Conservation (phyloP, 2,888 invertebrate genomes). For the Rhaphigaster nebulosa region DNA sequence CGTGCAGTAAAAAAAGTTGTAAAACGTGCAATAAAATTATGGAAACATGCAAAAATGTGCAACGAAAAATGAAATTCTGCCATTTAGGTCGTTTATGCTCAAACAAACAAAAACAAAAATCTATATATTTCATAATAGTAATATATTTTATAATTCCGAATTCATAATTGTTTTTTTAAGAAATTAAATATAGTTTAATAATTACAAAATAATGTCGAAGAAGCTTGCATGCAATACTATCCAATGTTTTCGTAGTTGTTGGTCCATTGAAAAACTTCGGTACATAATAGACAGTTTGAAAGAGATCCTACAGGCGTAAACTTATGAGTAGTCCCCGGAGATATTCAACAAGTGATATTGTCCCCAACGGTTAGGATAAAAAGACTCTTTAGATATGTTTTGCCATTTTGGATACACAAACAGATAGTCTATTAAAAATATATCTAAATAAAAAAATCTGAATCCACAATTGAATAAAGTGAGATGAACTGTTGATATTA, state of each 20-base stretch:
- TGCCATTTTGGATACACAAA: background rate
- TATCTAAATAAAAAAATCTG: background rate
- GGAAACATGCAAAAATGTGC: no score
- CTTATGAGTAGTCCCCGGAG: background rate
- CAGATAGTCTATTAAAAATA: background rate
- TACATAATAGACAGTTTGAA: background rate
- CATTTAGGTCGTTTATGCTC: no score
- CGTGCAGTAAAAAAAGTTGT: no score
- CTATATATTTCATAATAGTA: no score
- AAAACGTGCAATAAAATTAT: no score
- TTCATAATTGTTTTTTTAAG: no score
- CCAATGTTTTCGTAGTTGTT: background rate
- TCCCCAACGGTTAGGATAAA: background rate
- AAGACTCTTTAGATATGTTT: background rate
- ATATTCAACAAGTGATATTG: background rate
- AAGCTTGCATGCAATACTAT: background rate
- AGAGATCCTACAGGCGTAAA: background rate
- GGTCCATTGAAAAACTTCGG: background rate
- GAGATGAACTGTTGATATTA: background rate
- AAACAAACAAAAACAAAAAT: no score
- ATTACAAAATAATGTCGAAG: background rate
- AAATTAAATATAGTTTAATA: no score
- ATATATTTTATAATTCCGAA: no score
- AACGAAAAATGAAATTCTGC: no score
- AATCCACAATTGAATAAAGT: no score